Evolutionary conservation across 2,797 vertebrate species (phyloP).

Genomic region (Heliangelus exortis): DNA sequence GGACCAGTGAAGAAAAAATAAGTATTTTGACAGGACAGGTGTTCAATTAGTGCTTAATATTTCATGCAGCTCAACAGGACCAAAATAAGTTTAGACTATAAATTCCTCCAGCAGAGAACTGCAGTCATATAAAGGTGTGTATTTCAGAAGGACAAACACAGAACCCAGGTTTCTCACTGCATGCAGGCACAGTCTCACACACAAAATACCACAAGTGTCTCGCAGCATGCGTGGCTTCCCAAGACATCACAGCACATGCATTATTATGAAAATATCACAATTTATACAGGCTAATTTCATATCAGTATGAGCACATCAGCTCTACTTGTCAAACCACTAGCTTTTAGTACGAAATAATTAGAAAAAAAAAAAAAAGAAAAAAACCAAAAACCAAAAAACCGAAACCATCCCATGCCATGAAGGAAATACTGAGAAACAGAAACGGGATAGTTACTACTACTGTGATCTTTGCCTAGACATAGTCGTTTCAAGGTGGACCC

Average conservation of each 20-base stretch:
- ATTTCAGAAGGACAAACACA: conserved; percentile 42
- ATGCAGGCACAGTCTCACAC: conserved; percentile 50
- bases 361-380: background rate
- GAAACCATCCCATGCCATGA: conserved; percentile 83
- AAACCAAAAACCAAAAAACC: background rate
- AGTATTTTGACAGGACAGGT: conserved; percentile 30
- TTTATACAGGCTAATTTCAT: background rate
- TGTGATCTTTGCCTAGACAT: conserved; percentile 98
- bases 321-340: conserved; percentile 54
- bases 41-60: conserved; percentile 2
- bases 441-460: conserved; percentile 96
- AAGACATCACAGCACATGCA: conserved; percentile 59
- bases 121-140: conserved; percentile 49
- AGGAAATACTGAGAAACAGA: conserved; percentile 84
- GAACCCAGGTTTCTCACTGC: background rate
- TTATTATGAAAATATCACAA: background rate
- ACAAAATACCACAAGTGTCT: conserved; percentile 33
- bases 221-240: conserved; percentile 65
- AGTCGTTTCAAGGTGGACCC: conserved; percentile 98
- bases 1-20: conserved; percentile 57
- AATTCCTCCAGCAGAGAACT: conserved; percentile 60
- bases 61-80: conserved; percentile 59
- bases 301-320: conserved; percentile 41
- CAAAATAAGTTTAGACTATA: background rate
- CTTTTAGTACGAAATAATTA: conserved; percentile 63